Evolutionary conservation across 2,797 vertebrate genomes (phyloP), one percentile per base, ranked within the genome.

Genomic region (Amblyopsis hoosieri): DNA sequence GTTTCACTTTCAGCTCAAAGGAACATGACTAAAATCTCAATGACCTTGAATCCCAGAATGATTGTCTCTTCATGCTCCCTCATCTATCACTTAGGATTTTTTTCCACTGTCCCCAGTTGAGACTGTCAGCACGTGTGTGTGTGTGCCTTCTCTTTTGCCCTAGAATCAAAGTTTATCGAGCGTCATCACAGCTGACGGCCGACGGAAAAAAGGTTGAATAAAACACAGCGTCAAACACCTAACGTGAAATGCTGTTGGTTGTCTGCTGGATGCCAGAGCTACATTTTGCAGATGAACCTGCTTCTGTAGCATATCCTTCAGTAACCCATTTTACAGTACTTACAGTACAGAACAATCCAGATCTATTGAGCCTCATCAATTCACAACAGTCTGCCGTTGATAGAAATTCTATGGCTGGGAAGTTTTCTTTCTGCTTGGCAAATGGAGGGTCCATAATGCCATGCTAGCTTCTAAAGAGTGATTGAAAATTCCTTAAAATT

Each of bases 11-110:
- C 66, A 85, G 81, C 45, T 74, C 75, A 79, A 82, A 66, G 71
- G 66, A 83, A 90, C 75, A 78, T 85, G 86, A 82, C 62, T 56
- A 78, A 72, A 62, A 84, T 89, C 74, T 78, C 71, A 82, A 87
- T 15, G 65, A 76, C 66, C 60, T 56, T 64, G 64, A 73, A 62
- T 48, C 69, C 61, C 67, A 64, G 62, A 61, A 60, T 9, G 57
- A 5, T 11, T 53, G 17, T 42, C 10, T 14, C 31, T 70, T 10
- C 62, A 48, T 23, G 29, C 17, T 15, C 29, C 19, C 45, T 46
- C 42, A 7, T 42, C 50, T 62, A 37, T 37, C 33, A 37, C 33
- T 37, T 37, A 37, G 33, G 33, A 8, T 8, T 8, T 37, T 5
- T 37, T 37, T 37, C 9, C 37, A 37, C 33, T 37, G 33, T 37